These are phyloP conservation scores for Euproctis similis DNA, from an alignment of 2,888 invertebrate species.

Conservation along the genomic window DNA sequence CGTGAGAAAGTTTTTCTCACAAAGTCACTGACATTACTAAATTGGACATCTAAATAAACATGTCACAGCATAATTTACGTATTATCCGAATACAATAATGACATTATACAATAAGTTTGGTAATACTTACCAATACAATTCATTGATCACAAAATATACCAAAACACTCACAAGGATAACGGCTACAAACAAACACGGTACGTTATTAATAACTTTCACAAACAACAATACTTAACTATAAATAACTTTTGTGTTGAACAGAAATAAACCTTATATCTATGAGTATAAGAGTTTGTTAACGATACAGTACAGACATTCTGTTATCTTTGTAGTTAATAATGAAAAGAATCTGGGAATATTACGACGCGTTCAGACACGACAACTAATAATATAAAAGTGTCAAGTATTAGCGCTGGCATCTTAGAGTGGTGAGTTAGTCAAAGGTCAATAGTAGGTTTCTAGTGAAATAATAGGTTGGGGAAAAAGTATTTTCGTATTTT, in stretches of 20 bases:
- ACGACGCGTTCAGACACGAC: conserved; percentile 21
- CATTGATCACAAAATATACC: conserved; percentile 23
- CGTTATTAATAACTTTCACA: conserved; percentile 47
- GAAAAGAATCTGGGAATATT: conserved; percentile 50
- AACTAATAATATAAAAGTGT: conserved; percentile 22
- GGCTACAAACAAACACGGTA: conserved; percentile 36
- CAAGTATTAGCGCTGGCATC: conserved; percentile 1
- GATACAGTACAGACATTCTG: conserved; percentile 8
- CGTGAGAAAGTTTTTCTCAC: too few species aligned
- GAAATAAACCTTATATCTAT: conserved; percentile 9
- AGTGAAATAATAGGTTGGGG: too few species aligned
- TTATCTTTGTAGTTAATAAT: conserved; percentile 40
- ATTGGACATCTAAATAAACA: too few species aligned
- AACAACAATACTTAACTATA: conserved; percentile 9
- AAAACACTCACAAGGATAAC: conserved; percentile 27
- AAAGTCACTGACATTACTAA: too few species aligned
- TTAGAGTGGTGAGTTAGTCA: too few species aligned
- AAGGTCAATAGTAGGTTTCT: too few species aligned
- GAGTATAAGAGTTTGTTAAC: conserved; percentile 5
- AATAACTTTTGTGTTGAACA: neutral
- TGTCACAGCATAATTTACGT: too few species aligned
- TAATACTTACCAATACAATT: conserved; percentile 11
- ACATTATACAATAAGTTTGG: too few species aligned
- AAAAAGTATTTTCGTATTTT: too few species aligned
- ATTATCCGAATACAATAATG: too few species aligned